Evolutionary conservation across 92 coral and sea anemone genomes (phyloP).

Genomic region (Nematostella vectensis): DNA sequence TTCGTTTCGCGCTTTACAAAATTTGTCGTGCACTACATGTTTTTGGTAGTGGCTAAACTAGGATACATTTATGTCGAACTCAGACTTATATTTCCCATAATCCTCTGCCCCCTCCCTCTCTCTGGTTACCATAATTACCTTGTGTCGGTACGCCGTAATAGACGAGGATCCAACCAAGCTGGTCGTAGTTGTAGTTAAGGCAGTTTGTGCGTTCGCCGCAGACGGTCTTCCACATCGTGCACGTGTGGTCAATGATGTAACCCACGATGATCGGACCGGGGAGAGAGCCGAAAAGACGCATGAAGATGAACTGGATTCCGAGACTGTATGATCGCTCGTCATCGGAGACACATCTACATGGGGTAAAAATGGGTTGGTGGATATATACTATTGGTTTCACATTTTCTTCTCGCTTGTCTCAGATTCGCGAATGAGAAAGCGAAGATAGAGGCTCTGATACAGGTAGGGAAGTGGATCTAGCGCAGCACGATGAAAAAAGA

Average conservation of each 20-base stretch:
- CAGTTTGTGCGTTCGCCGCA: constrained; percentile 1
- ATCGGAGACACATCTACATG: constrained; percentile 1
- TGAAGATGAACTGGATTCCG: constrained; percentile 3
- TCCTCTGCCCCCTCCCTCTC: not conserved
- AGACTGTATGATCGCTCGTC: not conserved
- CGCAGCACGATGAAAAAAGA: too few species aligned
- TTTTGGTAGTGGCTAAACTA: too few species aligned
- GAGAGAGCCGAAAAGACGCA: not conserved
- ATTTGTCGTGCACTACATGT: too few species aligned
- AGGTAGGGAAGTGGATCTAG: too few species aligned
- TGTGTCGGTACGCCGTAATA: constrained; percentile 4
- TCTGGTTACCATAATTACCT: not conserved
- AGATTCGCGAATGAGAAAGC: too few species aligned
- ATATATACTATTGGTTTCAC: too few species aligned
- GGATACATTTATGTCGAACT: too few species aligned
- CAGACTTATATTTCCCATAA: not conserved
- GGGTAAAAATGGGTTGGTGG: too few species aligned
- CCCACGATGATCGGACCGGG: constrained; percentile 5
- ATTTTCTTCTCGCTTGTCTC: too few species aligned
- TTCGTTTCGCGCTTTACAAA: too few species aligned
- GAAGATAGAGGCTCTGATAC: too few species aligned
- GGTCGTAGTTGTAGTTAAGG: constrained; percentile 1
- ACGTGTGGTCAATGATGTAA: not conserved
- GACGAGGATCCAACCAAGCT: constrained; percentile 1
- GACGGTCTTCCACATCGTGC: constrained; percentile 1